Evolutionary conservation across 2,797 vertebrate species (phyloP).

Genomic region (Centroberyx gerrardi): DNA sequence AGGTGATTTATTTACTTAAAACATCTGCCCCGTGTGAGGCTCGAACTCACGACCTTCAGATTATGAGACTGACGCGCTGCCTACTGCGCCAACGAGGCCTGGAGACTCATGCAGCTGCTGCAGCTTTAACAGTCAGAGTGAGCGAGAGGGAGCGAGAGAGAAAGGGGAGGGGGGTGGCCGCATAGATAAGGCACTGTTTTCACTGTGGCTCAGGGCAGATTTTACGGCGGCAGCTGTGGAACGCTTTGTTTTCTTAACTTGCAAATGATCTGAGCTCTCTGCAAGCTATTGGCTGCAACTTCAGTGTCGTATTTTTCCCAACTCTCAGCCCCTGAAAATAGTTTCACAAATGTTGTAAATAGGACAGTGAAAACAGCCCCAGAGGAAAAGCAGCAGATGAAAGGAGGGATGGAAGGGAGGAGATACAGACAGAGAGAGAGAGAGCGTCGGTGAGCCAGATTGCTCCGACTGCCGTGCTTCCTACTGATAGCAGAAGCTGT

Average conservation of each 20-base stretch:
- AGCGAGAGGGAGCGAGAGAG: background rate
- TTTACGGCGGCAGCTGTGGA: background rate
- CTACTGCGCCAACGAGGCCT: too few species aligned
- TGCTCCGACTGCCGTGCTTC: slow-evolving; percentile 23
- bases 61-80: background rate
- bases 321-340: background rate
- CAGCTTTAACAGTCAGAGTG: background rate
- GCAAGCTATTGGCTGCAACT: too few species aligned
- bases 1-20: background rate
- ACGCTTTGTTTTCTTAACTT: background rate
- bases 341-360: slow-evolving; percentile 5
- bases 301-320: background rate
- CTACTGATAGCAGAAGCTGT: slow-evolving; percentile 34
- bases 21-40: slow-evolving; percentile 7
- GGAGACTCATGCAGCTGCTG: too few species aligned
- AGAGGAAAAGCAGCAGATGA: background rate
- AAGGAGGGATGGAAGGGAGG: background rate
- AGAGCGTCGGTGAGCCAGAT: slow-evolving; percentile 18
- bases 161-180: background rate
- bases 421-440: background rate
- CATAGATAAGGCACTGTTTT: background rate
- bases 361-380: background rate
- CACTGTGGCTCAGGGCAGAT: background rate
- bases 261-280: background rate
- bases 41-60: slow-evolving; percentile 23